Evolutionary conservation across 2,888 invertebrate genomes (phyloP), one percentile per base, ranked within the genome.

Genomic region (Acrobasis suavella): DNA sequence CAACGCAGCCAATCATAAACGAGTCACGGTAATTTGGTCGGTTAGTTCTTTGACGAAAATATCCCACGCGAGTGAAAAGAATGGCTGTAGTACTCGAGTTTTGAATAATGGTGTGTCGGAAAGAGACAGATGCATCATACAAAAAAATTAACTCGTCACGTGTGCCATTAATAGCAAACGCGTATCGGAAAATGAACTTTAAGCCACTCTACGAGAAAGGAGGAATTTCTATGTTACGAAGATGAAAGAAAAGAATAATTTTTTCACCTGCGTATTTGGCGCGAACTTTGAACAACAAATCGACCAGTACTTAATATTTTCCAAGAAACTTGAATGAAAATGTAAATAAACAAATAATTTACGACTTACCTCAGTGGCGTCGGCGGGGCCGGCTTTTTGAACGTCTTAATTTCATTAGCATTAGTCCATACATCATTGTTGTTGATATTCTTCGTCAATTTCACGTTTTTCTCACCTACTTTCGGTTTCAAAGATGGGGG

Each of bases 341-440:
- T 22, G 38, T 38, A 60, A 56, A 65, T 66, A 39, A 55, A 56
- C 64, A 64, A 58, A 51, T 32, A 61, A 52, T 59, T 39, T 54
- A 65, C 58, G 22, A 70, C 88, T 85, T 79, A 90, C 91, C 85
- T 83, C 69, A 82, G 64, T 38, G 77, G 76, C 46, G 79, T 64
- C 46, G 78, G 71, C 15, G 83, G 74, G 50, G 79, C 73, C 74
- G 80, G 85, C 52, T 77, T 82, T 50, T 78, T 75, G 63, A 71
- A 72, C 64, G 69, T 74, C 68, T 75, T 85, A 52, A 73, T 72
- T 62, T 85, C 83, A 72, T 83, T 85, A 22, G 84, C 82, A 67
- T 83, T 84, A 2, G 87, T 81, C 91, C 91, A 91, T 63, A 89
- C 83, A 69, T 86, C 85, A 71, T 91, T 91, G 71, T 91, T 92